Evolutionary conservation across 2,797 vertebrate genomes (phyloP), one percentile per base, ranked within the genome.

Genomic region (Melanotaenia maccullochi): DNA sequence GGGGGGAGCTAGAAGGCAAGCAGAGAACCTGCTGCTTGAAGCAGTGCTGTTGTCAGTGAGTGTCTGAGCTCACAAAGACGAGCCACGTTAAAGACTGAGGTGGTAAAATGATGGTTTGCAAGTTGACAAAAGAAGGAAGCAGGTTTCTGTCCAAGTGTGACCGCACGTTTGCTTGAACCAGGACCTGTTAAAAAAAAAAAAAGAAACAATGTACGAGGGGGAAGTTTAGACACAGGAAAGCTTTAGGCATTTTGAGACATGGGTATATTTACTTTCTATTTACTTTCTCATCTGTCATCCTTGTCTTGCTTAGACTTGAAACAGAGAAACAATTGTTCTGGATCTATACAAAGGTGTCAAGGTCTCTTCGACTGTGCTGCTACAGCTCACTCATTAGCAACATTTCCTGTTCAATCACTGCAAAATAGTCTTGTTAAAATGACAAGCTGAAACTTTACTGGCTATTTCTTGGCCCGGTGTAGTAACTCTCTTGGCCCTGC

Each of bases 1-100:
- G 30, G 72, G 65, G 61, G 62, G 64, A 71, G 84, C 68, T 81
- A 77, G 68, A 71, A 71, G 71, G 77, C 82, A 85, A 90, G 78
- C 62, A 74, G 84, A 78, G 49, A 79, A 68, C 89, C 87, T 81
- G 85, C 86, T 78, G 82, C 64, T 52, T 33, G 44, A 79, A 61
- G 73, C 73, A 57, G 78, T 72, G 67, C 84, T 79, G 71, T 67
- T 79, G 66, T 85, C 67, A 87, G 84, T 70, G 82, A 78, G 67
- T 22, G 78, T 20, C 67, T 60, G 64, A 71, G 73, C 67, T 81
- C 85, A 79, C 36, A 60, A 81, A 73, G 78, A 82, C 81, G 60
- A 71, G 73, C 81, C 81, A 79, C 85, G 73, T 83, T 84, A 67
- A 78, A 73, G 85, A 87, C 81, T 68, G 71, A 84, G 77, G 66